phyloP scores from a whole-genome alignment of 2,888 invertebrate genomes.

The Heterodera filipjevi region DNA sequence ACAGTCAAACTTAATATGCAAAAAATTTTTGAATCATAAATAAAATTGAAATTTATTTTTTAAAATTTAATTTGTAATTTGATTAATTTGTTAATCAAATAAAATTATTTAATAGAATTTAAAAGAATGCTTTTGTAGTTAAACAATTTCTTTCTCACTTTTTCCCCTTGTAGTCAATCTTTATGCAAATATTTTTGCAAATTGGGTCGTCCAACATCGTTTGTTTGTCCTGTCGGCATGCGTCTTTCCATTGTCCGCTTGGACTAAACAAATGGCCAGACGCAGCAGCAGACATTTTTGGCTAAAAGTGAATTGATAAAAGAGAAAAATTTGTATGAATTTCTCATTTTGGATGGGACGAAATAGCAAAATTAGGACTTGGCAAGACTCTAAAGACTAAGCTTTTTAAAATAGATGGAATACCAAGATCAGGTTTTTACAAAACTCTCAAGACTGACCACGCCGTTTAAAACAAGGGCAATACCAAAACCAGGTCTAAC shows the following conservation, averaged over 20 bases:
- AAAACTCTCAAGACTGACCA: no score
- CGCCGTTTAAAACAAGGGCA: no score
- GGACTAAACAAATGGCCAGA: slow-evolving; percentile 12
- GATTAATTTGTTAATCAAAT: background rate
- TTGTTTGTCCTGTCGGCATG: background rate
- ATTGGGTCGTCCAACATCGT: slow-evolving; percentile 13
- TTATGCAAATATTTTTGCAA: slow-evolving; percentile 11
- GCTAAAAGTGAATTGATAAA: background rate
- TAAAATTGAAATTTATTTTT: background rate
- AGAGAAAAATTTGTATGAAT: background rate
- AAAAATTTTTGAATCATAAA: background rate
- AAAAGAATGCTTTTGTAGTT: no score
- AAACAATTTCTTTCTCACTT: background rate
- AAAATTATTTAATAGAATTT: no score
- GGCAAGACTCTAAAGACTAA: background rate
- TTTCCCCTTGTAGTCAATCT: slow-evolving; percentile 15
- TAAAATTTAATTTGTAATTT: no score
- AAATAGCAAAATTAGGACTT: no score
- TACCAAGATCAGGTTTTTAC: no score
- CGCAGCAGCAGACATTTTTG: slow-evolving; percentile 5
- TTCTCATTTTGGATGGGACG: background rate
- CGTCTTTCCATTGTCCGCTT: background rate
- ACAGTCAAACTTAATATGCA: slow-evolving; percentile 8
- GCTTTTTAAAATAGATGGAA: no score
- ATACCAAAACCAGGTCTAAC: no score